Percentiles rank a stretch among this genome's conserved stretches.
Conservation (phyloP, 2,113 vertebrate species). For the Platysternon megacephalum region DNA sequence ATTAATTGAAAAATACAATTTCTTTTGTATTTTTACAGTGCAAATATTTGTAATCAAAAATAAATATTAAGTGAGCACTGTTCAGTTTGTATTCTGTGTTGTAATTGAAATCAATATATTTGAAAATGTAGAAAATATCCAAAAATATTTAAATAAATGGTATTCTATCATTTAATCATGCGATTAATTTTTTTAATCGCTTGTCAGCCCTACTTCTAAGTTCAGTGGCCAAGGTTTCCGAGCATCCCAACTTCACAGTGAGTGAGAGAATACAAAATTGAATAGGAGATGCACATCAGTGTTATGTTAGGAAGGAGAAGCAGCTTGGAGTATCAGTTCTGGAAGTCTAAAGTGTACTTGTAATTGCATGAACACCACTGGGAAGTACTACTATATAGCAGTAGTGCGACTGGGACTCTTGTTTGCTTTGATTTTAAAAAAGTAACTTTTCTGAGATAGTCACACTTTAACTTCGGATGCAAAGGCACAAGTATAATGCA, state of each 20-base stretch:
- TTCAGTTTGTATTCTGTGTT: too few relatives aligned
- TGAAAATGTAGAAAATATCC: too few relatives aligned
- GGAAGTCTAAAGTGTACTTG: background rate
- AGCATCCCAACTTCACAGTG: background rate
- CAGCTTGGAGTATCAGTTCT: accelerated
- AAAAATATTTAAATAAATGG: too few relatives aligned
- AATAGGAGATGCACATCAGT: accelerated
- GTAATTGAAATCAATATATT: too few relatives aligned
- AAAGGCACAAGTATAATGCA: accelerated
- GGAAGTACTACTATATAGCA: background rate
- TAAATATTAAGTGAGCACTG: too few relatives aligned
- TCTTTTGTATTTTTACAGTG: too few relatives aligned
- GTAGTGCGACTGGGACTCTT: background rate
- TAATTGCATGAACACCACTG: too few relatives aligned
- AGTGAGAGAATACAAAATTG: background rate
- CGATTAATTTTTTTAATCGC: too few relatives aligned
- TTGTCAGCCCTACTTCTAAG: background rate
- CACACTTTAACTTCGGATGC: background rate
- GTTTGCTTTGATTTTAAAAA: background rate
- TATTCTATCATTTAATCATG: too few relatives aligned
- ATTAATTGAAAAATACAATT: too few relatives aligned
- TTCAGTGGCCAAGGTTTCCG: background rate
- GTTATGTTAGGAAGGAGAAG: background rate
- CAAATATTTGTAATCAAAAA: too few relatives aligned
- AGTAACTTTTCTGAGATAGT: accelerated